Percentiles rank a stretch among this genome's conserved stretches.
Evolutionary conservation across 2,888 invertebrate genomes (phyloP).

Genomic region (Drosophila multiciliata): DNA sequence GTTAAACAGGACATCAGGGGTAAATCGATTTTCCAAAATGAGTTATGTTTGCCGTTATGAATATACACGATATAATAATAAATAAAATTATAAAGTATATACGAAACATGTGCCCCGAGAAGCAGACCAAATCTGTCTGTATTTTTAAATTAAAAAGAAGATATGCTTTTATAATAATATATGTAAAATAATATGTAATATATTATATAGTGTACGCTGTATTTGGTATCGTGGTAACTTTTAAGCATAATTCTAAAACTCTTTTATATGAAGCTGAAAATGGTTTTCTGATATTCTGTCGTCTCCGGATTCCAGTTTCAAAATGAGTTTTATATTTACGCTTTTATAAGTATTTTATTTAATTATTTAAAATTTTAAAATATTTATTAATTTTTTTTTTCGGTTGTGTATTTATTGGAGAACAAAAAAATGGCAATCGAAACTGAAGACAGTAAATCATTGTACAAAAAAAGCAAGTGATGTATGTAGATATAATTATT

Average conservation of each 20-base stretch:
- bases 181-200: no score
- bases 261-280: background rate
- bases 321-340: background rate
- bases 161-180: no score
- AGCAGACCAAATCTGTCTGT: slow-evolving; percentile 1
- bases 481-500: background rate
- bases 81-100: slow-evolving; percentile 5
- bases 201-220: background rate
- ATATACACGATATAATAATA: slow-evolving; percentile 37
- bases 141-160: background rate
- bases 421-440: no score
- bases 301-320: background rate
- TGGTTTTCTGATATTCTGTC: background rate
- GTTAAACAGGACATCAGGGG: slow-evolving; percentile 39
- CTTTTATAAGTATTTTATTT: background rate
- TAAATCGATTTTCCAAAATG: slow-evolving; percentile 77
- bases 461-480: no score
- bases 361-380: background rate
- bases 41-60: slow-evolving; percentile 69
- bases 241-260: background rate
- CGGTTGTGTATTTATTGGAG: no score
- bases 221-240: no score
- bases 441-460: no score
- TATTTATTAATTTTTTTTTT: background rate
- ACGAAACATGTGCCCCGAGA: slow-evolving; percentile 7